Percentiles rank a stretch among this genome's conserved stretches.
These are phyloP conservation scores for Leptoclinus maculatus DNA, from an alignment of 2,797 vertebrate genomes.

Conservation along the genomic window DNA sequence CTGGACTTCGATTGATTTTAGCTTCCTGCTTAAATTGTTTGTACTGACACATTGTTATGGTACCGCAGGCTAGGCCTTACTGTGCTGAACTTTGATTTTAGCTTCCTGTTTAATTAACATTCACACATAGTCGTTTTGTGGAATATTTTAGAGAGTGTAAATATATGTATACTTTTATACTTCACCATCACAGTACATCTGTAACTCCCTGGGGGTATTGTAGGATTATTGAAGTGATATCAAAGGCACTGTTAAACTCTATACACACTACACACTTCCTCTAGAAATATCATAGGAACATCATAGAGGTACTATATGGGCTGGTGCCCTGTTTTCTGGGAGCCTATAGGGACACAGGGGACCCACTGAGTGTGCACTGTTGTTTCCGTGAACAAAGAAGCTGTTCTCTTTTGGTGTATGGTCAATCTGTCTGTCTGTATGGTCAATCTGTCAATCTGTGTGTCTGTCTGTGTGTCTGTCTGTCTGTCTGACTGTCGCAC, in stretches of 20 bases:
- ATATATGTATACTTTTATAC: background rate
- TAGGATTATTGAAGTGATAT: background rate
- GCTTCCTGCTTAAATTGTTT: too few species aligned
- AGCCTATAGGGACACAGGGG: slow-evolving; percentile 15
- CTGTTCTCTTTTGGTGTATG: slow-evolving; percentile 20
- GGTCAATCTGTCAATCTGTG: slow-evolving; percentile 23
- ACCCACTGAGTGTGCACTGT: background rate
- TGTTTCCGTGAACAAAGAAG: slow-evolving; percentile 34
- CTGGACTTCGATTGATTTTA: too few species aligned
- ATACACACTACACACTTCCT: background rate
- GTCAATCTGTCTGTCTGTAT: slow-evolving; percentile 16
- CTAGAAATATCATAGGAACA: background rate
- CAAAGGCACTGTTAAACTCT: background rate
- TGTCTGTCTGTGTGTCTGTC: too few species aligned
- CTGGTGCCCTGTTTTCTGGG: slow-evolving; percentile 15
- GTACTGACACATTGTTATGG: too few species aligned
- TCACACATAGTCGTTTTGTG: background rate
- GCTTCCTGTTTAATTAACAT: background rate
- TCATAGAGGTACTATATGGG: background rate
- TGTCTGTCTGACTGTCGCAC: slow-evolving; percentile 24
- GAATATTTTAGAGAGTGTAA: background rate
- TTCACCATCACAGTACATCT: background rate
- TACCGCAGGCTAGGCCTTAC: too few species aligned
- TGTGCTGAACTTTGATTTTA: background rate
- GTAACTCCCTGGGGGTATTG: background rate